A percentile compares a stretch with the other conserved stretches of the same genome.
phyloP scores from a whole-genome alignment of 1,140 invertebrate species.

The Zaprionus camerounensis region DNA sequence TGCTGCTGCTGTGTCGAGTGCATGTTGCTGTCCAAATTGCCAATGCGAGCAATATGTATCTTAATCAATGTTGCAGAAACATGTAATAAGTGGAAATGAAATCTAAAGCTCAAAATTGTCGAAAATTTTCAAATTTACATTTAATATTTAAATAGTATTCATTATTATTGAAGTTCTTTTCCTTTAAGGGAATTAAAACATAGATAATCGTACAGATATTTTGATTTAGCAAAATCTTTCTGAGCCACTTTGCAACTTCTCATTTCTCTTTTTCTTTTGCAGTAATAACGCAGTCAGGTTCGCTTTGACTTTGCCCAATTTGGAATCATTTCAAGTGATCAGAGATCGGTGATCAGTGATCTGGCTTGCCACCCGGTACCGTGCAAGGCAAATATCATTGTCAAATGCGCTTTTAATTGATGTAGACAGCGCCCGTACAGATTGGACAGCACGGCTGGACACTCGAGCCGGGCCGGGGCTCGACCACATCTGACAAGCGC shows the following conservation, averaged over 20 bases:
- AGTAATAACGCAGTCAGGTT: slow-evolving; percentile 4
- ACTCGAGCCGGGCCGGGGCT: slow-evolving; percentile 58
- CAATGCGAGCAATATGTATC: slow-evolving; percentile 47
- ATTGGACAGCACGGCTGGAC: slow-evolving; percentile 76
- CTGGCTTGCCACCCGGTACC: slow-evolving; percentile 38
- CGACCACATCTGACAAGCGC: slow-evolving; percentile 66
- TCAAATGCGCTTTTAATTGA: slow-evolving; percentile 82
- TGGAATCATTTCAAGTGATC: slow-evolving; percentile 37
- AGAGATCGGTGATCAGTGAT: slow-evolving; percentile 33
- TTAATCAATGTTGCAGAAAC: slow-evolving; percentile 45
- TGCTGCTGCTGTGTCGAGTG: slow-evolving; percentile 34
- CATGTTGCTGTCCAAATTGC: slow-evolving; percentile 50
- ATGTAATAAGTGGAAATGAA: slow-evolving; percentile 10
- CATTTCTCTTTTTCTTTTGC: background rate
- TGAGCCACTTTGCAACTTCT: background rate
- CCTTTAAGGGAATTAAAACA: no score
- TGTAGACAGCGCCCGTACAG: slow-evolving; percentile 76
- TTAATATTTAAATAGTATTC: no score
- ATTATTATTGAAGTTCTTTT: no score
- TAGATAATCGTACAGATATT: no score
- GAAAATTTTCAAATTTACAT: background rate
- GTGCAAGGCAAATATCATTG: slow-evolving; percentile 75
- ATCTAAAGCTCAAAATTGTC: slow-evolving; percentile 1
- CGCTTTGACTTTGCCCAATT: slow-evolving; percentile 33
- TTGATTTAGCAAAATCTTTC: background rate